Evolutionary conservation across 2,797 vertebrate species (phyloP).

Genomic region (Catamblyrhynchus diadema): DNA sequence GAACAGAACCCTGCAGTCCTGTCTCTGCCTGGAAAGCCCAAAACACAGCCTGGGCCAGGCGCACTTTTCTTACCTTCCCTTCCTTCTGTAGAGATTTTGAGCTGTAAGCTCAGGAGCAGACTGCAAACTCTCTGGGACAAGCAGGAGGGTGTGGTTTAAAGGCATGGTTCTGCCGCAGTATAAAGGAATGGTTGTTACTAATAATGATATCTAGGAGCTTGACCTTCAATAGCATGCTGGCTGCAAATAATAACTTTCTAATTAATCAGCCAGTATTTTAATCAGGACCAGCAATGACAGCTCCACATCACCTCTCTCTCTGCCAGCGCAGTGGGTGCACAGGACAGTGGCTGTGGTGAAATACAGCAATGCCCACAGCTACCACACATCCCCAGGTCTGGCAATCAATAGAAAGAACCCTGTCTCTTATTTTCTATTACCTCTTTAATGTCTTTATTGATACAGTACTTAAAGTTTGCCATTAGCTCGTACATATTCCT

Average conservation of each 20-base stretch:
- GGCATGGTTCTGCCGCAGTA: not conserved
- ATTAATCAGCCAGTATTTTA: constrained; percentile 36
- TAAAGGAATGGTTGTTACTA: not conserved
- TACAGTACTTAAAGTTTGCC: not conserved
- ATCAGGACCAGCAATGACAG: constrained; percentile 39
- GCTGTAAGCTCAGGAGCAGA: not conserved
- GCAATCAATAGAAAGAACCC: not conserved
- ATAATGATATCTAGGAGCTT: not conserved
- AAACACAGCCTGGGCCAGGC: not conserved
- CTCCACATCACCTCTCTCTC: not conserved
- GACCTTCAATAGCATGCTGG: not conserved
- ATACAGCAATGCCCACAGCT: not conserved
- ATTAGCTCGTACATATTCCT: not conserved
- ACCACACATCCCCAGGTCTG: not conserved
- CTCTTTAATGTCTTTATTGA: constrained; percentile 14
- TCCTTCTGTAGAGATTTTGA: not conserved
- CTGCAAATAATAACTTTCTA: constrained; percentile 43
- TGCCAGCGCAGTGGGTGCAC: not conserved
- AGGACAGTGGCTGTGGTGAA: not conserved
- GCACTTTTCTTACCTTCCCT: not conserved
- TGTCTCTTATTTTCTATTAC: not conserved
- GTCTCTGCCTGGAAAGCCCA: not conserved
- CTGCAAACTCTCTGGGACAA: not conserved
- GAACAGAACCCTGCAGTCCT: rapidly evolving
- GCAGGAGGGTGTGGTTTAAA: not conserved